phyloP scores from a whole-genome alignment of 1,140 invertebrate genomes.

The Panagrolaimus sp. region DNA sequence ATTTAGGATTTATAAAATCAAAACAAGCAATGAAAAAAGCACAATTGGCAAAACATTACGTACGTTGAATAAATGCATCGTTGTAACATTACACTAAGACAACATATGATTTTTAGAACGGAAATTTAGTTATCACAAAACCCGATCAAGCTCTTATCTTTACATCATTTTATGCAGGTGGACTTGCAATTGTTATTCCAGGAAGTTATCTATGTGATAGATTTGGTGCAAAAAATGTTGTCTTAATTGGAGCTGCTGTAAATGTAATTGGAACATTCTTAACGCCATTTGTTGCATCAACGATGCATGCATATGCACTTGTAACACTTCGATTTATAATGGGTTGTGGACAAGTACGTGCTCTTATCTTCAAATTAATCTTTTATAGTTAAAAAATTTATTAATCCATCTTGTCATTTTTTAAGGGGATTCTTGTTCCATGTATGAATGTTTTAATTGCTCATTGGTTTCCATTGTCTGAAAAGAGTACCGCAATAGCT shows the following conservation, averaged over 20 bases:
- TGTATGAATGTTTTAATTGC: constrained; percentile 55
- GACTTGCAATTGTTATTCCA: constrained; percentile 43
- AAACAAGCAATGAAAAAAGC: constrained; percentile 5
- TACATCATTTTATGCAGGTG: constrained; percentile 54
- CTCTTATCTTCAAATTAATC: neutral
- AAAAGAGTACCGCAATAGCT: constrained; percentile 45
- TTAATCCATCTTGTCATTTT: constrained; percentile 16
- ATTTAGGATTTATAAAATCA: neutral
- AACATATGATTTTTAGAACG: constrained; percentile 34
- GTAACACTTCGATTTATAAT: constrained; percentile 42
- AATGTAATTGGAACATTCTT: constrained; percentile 53
- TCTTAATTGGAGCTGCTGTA: constrained; percentile 48
- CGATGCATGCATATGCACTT: constrained; percentile 30
- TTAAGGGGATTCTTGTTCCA: constrained; percentile 51
- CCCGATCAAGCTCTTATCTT: constrained; percentile 49
- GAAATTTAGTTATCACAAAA: constrained; percentile 47
- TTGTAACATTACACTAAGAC: neutral
- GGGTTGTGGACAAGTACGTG: constrained; percentile 52
- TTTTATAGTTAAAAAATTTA: constrained; percentile 6
- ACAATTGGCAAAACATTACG: neutral
- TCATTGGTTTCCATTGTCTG: constrained; percentile 50
- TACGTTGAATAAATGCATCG: neutral
- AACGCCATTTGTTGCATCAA: constrained; percentile 44
- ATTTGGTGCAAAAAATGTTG: constrained; percentile 38
- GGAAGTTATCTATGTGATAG: constrained; percentile 45